phyloP scores from a whole-genome alignment of 37 sponge, comb jelly and placozoan species.

The Cliona cf. orientalis region DNA sequence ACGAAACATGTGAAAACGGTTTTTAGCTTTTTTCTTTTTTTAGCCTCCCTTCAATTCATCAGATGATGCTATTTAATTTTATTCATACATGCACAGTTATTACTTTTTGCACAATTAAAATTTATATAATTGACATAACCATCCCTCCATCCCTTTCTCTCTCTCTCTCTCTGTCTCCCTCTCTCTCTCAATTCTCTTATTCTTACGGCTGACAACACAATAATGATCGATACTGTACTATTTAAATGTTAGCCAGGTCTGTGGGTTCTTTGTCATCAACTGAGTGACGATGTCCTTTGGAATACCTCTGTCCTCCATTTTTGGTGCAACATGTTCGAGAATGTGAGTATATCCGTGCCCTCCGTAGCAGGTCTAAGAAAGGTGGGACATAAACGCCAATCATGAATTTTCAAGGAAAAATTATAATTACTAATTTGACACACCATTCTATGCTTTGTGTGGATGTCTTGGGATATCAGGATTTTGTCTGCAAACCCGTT shows the following conservation, averaged over 20 bases:
- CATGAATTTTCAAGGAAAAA: background rate
- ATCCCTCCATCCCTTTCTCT: background rate
- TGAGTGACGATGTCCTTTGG: slow-evolving; percentile 8
- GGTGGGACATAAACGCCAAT: background rate
- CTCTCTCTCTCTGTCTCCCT: slow-evolving; percentile 1
- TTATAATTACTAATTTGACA: background rate
- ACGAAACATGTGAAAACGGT: no score
- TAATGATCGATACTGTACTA: background rate
- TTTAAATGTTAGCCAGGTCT: slow-evolving; percentile 65
- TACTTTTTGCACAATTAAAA: no score
- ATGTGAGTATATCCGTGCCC: slow-evolving; percentile 82
- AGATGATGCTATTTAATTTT: background rate
- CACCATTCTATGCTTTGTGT: slow-evolving; percentile 79
- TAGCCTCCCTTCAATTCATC: background rate
- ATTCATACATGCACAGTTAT: background rate
- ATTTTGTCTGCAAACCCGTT: slow-evolving; percentile 43
- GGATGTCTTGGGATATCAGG: slow-evolving; percentile 65
- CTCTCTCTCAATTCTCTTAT: background rate
- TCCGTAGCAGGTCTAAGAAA: slow-evolving; percentile 58
- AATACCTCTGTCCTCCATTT: slow-evolving; percentile 66
- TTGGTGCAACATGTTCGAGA: slow-evolving; percentile 60
- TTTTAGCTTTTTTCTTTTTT: no score
- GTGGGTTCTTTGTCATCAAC: slow-evolving; percentile 62
- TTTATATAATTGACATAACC: no score
- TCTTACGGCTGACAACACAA: background rate